Percentiles rank a stretch among this genome's conserved stretches.
These are phyloP conservation scores for Caenorhabditis angaria DNA, from an alignment of 2,888 invertebrate species.

Conservation along the genomic window DNA sequence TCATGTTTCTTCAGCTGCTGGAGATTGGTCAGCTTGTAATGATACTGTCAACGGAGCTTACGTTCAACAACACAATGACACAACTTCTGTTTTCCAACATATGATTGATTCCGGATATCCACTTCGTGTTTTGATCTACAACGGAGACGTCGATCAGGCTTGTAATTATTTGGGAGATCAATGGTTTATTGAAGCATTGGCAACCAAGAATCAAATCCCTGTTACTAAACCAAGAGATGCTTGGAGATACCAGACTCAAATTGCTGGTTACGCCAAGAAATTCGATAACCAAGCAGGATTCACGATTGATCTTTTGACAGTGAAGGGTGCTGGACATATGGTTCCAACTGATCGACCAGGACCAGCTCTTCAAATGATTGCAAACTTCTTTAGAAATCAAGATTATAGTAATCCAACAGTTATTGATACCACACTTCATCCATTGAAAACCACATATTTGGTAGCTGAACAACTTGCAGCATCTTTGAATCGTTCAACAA, in stretches of 20 bases:
- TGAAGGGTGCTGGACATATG: constrained; percentile 81
- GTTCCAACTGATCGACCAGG: constrained; percentile 84
- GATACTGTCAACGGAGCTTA: constrained; percentile 58
- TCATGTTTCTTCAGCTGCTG: constrained; percentile 40
- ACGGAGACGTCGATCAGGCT: constrained; percentile 64
- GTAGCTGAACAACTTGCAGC: constrained; percentile 32
- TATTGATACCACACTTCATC: constrained; percentile 25
- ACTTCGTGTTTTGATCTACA: constrained; percentile 61
- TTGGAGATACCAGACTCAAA: constrained; percentile 57
- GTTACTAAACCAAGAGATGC: constrained; percentile 37
- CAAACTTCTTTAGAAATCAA: constrained; percentile 75
- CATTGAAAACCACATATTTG: constrained; percentile 26
- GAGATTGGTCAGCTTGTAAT: constrained; percentile 45
- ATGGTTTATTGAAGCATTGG: constrained; percentile 62
- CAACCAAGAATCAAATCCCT: constrained; percentile 40
- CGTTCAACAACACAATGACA: constrained; percentile 64
- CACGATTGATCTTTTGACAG: constrained; percentile 61
- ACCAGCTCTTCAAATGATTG: constrained; percentile 82
- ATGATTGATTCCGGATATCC: constrained; percentile 49
- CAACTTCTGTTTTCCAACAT: constrained; percentile 58
- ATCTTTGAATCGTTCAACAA: constrained; percentile 17
- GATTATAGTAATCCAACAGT: constrained; percentile 51
- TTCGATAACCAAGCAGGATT: constrained; percentile 44
- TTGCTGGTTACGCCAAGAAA: constrained; percentile 64
- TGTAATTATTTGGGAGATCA: constrained; percentile 66